Base-by-base conservation (phyloP, 2,113 vertebrate species). In the Alethe castanea region DNA sequence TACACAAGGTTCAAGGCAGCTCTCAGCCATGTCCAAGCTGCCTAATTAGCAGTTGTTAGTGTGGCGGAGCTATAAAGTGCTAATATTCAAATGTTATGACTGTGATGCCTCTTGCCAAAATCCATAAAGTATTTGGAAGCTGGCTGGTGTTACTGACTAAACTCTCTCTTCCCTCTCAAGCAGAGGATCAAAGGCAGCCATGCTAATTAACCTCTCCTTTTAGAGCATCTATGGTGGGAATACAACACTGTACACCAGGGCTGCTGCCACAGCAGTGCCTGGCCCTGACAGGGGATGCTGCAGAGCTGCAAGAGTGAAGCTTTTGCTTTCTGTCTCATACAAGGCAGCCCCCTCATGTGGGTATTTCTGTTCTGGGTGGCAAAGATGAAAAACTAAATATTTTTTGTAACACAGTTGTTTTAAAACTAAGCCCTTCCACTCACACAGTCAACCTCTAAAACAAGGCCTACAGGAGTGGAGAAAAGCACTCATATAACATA, bases 51-150 rank as follows among this genome's bases (percentile, higher is more conserved):
- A 87, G 95, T 96, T 97, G 96, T 96, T 94, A 96, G 88, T 93
- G 81, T 96, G 92, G 94, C 92, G 0, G 86, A 94, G 92, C 70
- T 77, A 80, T 62, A 78, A 97, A 87, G 73, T 47, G 96, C 96
- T 97, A 98, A 97, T 97, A 97, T 95, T 97, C 96, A 95, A 96
- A 98, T 97, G 97, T 96, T 96, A 89, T 80, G 91, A 92, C 96
- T 95, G 79, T 94, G 86, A 62, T 97, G 84, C 83, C 84, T 96
- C 88, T 94, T 98, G 96, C 93, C 96, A 97, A 97, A 97, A 97
- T 94, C 93, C 94, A 96, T 92, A 90, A 95, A 91, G 93, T 94
- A 79, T 95, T 96, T 95, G 77, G 86, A 92, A 97, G 96, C 89
- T 95, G 80, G 61, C 81, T 90, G 71, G 79, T 91, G 88, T 83